Conservation (phyloP, 2,888 invertebrate genomes). For the Drosophila cognata region DNA sequence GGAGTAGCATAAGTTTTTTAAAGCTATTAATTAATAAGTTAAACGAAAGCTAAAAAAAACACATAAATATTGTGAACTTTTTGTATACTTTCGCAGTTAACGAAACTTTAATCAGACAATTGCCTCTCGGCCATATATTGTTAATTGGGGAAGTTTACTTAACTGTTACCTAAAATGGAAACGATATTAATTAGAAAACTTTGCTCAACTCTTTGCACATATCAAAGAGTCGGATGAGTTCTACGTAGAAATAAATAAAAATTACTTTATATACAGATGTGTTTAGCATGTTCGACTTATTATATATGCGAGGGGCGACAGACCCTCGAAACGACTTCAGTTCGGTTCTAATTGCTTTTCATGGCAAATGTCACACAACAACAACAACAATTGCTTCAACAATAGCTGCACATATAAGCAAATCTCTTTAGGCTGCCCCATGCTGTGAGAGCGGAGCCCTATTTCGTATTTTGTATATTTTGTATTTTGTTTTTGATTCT, state of each 20-base stretch:
- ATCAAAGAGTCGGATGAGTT: slow-evolving; percentile 32
- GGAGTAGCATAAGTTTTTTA: not conserved
- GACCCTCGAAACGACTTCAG: slow-evolving; percentile 39
- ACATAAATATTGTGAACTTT: not conserved
- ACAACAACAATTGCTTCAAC: slow-evolving; percentile 36
- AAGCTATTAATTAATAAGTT: not conserved
- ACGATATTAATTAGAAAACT: slow-evolving; percentile 61
- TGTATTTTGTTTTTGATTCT: slow-evolving; percentile 30
- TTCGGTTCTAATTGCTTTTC: slow-evolving; percentile 62
- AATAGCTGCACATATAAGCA: slow-evolving; percentile 16
- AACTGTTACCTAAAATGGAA: slow-evolving; percentile 45
- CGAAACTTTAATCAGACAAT: slow-evolving; percentile 5
- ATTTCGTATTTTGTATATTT: slow-evolving; percentile 30
- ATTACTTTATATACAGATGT: not conserved
- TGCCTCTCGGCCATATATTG: not conserved
- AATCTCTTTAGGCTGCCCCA: slow-evolving; percentile 40
- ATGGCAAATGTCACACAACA: slow-evolving; percentile 61
- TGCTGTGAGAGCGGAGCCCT: slow-evolving; percentile 10
- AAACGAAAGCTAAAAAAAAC: not conserved
- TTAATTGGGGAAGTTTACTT: slow-evolving; percentile 17
- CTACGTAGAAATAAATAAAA: not conserved
- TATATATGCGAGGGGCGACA: not conserved
- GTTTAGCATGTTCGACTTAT: not conserved
- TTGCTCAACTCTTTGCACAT: slow-evolving; percentile 27
- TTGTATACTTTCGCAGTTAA: not conserved